Base-by-base conservation (phyloP, 2,888 invertebrate species). In the Cremastinae sp. region DNA sequence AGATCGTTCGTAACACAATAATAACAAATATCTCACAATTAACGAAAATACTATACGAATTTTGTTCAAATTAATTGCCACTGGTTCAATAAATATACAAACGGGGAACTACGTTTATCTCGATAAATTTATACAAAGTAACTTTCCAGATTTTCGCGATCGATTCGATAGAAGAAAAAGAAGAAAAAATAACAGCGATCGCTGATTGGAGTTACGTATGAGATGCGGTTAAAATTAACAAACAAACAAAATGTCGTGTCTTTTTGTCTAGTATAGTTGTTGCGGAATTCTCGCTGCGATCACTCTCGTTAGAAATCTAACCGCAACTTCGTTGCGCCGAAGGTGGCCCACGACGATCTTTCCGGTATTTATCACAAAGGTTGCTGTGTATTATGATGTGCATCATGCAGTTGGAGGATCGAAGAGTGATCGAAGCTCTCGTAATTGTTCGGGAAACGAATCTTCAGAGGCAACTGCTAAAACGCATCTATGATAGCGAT, bases 51-150 rank as follows among this genome's bases (percentile, higher is more conserved):
- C n/a, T n/a, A n/a, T n/a, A n/a, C n/a, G n/a, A n/a, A n/a, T n/a
- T n/a, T 62, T 49, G 36, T 51, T 59, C 59, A 58, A 56, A 82
- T 73, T 71, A 58, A 61, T 75, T 70, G 54, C 16, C 34, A 28
- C 28, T 45, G 9, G 18, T n/a, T 18, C 10, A 43, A 34, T 14
- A 38, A 65, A n/a, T n/a, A n/a, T n/a, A n/a, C n/a, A n/a, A n/a
- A n/a, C n/a, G n/a, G n/a, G n/a, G n/a, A n/a, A n/a, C n/a, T n/a
- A n/a, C n/a, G n/a, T n/a, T n/a, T n/a, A n/a, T n/a, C n/a, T n/a
- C 34, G 9, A 47, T 59, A 36, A 41, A 54, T 16, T 53, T 28
- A 20, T 47, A 36, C 47, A 22, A 4, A 20, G 47, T 68, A 36
- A 38, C 16, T 20, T 38, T 14, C 22, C 28, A 34, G 16, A 43